Percentiles rank a stretch among this genome's conserved stretches.
phyloP scores from a whole-genome alignment of 2,113 vertebrate genomes.

The Cheirogaleus medius region DNA sequence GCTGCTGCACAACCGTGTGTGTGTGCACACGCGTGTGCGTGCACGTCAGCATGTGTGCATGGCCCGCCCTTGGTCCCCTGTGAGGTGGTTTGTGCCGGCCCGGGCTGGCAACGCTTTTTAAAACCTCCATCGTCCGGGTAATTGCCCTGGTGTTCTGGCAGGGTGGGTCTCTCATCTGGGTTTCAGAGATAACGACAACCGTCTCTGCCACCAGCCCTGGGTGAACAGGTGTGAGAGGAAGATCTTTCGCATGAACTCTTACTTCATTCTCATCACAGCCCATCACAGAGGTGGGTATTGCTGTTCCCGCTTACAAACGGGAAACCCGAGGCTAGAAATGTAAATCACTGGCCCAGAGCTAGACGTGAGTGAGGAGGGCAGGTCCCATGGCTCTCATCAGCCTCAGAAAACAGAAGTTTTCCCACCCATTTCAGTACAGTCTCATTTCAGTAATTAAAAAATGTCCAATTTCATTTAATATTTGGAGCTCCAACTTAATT shows the following conservation, averaged over 20 bases:
- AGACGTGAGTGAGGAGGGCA: not conserved
- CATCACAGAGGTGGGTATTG: not conserved
- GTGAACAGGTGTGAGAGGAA: not conserved
- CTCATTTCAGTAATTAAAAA: conserved; percentile 34
- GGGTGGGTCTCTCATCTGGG: not conserved
- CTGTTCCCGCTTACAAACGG: not conserved
- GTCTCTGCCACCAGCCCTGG: no score
- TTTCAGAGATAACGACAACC: not conserved
- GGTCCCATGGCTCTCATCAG: not conserved
- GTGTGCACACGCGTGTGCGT: no score
- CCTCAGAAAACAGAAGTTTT: not conserved
- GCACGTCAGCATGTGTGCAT: not conserved
- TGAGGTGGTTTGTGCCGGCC: accelerated
- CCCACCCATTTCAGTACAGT: not conserved
- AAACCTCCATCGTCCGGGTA: not conserved
- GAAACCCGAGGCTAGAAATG: not conserved
- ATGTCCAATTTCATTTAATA: not conserved
- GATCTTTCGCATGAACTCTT: not conserved
- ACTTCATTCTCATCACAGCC: not conserved
- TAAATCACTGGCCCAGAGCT: not conserved
- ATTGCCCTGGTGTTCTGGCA: not conserved
- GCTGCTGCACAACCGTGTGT: not conserved
- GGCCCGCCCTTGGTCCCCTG: not conserved
- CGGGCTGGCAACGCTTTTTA: not conserved
- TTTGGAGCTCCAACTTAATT: not conserved